Conservation (phyloP, 2,113 vertebrate species). For the Shinisaurus crocodilurus region DNA sequence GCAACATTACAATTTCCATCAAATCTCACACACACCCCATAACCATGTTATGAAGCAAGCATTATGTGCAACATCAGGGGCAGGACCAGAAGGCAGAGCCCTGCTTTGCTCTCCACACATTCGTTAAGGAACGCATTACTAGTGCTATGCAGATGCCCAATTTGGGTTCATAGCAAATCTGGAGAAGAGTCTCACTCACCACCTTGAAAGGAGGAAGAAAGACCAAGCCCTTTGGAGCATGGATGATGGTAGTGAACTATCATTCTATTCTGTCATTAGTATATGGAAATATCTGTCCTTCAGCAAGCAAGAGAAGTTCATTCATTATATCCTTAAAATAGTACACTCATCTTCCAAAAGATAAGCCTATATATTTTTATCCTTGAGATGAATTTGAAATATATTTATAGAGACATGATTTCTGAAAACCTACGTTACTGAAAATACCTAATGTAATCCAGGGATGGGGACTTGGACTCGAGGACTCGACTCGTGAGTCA, state of each 20-base stretch:
- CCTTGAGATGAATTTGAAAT: not conserved
- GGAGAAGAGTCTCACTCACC: not conserved
- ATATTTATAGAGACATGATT: not conserved
- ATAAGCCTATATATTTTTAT: constrained; percentile 3
- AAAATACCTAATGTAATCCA: not conserved
- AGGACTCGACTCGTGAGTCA: no score
- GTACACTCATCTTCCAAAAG: not conserved
- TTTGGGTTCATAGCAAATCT: not conserved
- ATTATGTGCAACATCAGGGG: not conserved
- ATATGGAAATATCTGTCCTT: not conserved
- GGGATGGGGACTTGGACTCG: no score
- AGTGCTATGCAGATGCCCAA: not conserved
- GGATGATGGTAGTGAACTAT: not conserved
- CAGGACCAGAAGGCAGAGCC: not conserved
- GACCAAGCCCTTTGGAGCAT: not conserved
- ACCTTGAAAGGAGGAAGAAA: not conserved
- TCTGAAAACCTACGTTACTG: not conserved
- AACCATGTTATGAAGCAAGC: not conserved
- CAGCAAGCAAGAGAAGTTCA: not conserved
- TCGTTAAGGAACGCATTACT: not conserved
- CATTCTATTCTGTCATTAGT: not conserved
- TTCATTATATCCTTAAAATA: not conserved
- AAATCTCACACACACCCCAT: no score
- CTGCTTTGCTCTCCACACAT: not conserved
- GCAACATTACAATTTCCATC: no score